A percentile compares a stretch with the other conserved stretches of the same genome.
These are phyloP conservation scores for Troglohyphantes excavatus DNA, from an alignment of 2,888 invertebrate species.

Conservation along the genomic window DNA sequence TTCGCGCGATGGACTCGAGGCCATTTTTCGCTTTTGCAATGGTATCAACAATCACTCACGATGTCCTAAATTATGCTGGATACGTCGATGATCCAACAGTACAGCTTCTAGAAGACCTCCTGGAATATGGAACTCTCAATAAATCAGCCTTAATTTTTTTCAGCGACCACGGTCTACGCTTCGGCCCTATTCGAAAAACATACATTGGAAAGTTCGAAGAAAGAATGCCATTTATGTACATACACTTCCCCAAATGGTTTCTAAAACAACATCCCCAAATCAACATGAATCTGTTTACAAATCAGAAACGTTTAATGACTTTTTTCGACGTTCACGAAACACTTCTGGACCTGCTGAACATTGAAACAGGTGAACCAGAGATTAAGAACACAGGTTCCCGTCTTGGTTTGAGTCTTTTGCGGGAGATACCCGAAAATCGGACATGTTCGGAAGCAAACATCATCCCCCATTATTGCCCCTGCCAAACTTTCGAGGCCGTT, in stretches of 20 bases:
- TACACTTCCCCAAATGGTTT: constrained; percentile 82
- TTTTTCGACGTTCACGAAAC: constrained; percentile 85
- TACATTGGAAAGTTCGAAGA: constrained; percentile 84
- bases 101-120: constrained; percentile 85
- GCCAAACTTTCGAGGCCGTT: constrained; percentile 69
- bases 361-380: background rate
- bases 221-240: constrained; percentile 82
- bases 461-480: constrained; percentile 82
- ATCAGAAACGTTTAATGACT: constrained; percentile 82
- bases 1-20: constrained; percentile 37
- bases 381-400: background rate
- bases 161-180: constrained; percentile 95
- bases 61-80: constrained; percentile 81
- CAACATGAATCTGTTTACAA: constrained; percentile 80
- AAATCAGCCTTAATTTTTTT: constrained; percentile 88
- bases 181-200: constrained; percentile 91
- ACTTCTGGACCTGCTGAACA: constrained; percentile 87
- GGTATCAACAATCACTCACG: constrained; percentile 81
- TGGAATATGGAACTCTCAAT: constrained; percentile 85
- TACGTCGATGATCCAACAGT: constrained; percentile 81
- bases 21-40: constrained; percentile 82
- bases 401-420: constrained; percentile 81
- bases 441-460: constrained; percentile 82
- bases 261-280: constrained; percentile 80
- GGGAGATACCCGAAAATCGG: constrained; percentile 81